Conservation (phyloP, 2,888 invertebrate genomes). For the Meta bourneti region DNA sequence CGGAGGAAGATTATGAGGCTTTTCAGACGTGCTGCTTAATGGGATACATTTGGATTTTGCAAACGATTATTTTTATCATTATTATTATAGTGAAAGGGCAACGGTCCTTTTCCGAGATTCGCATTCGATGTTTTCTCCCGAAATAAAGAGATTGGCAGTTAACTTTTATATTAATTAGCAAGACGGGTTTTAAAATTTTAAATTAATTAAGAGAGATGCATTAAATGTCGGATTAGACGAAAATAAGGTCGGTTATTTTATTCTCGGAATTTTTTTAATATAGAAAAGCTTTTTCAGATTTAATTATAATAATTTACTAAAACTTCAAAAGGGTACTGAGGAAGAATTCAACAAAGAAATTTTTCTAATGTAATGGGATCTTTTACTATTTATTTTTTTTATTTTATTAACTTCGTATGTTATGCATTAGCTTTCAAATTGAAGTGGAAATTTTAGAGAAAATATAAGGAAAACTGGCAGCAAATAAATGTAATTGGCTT, state of each 20-base stretch:
- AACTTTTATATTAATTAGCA: constrained; percentile 38
- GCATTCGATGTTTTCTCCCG: background rate
- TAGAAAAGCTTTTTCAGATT: background rate
- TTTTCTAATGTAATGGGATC: background rate
- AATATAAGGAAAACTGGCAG: background rate
- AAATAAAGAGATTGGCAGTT: constrained; percentile 10
- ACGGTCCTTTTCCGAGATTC: constrained; percentile 21
- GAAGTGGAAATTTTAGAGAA: background rate
- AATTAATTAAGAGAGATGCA: constrained; percentile 13
- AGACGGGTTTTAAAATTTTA: constrained; percentile 18
- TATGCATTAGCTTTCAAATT: background rate
- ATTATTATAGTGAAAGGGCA: background rate
- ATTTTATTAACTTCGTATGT: background rate
- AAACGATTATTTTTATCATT: constrained; percentile 4
- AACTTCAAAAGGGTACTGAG: background rate
- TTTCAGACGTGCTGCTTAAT: constrained; percentile 30
- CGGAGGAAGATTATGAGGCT: constrained; percentile 9
- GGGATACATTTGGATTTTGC: constrained; percentile 12
- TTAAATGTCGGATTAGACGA: background rate
- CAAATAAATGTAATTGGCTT: background rate
- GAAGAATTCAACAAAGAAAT: background rate
- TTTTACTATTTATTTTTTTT: background rate
- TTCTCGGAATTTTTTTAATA: background rate
- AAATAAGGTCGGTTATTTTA: background rate
- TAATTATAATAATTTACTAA: background rate